Base-by-base conservation (phyloP, 2,888 invertebrate species). In the Eubasilissa splendida region DNA sequence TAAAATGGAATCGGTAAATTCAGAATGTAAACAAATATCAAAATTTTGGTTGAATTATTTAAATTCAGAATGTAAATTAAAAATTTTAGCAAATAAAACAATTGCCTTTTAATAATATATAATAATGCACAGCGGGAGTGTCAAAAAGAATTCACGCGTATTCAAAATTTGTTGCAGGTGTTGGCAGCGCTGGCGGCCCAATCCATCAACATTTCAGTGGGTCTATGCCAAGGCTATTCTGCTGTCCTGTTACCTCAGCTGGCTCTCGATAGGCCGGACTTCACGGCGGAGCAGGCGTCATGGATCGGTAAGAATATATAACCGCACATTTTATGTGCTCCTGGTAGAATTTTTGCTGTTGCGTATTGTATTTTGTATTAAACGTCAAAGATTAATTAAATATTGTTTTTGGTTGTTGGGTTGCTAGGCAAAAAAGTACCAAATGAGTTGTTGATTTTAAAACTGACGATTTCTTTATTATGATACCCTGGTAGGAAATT, bases 191-290 rank as follows among this genome's bases (percentile, higher is more conserved):
- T 94, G 84, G 94, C 93, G 78, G 94, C 94, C 63, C 95, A 95
- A 87, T 93, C 93, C 14, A 94, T 94, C 85, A 94, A 94, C 86
- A 93, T 95, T 86, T 94, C 94, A 75, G 94, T 95, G 84, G 95
- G 95, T 0, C 92, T 95, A 86, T 93, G 93, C 83, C 95, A 95
- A 87, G 94, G 94, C 63, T 95, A 94, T 89, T 95, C 94, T 65
- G 95, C 95, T 1, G 93, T 95, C 53, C 90, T 95, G 85, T 89
- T 95, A 83, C 95, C 95, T 76, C 94, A 94, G 88, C 91, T 95
- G 84, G 88, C 91, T 75, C 88, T 87, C 56, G 90, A 91, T 80
- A 87, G 92, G 76, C 90, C 92, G 0, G 86, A 88, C 11, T 90
- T 94, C 83, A 92, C 93, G 5, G 88, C 91, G 60, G 92, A 93